phyloP scores from a whole-genome alignment of 2,113 vertebrate species.

The Anas platyrhynchos region DNA sequence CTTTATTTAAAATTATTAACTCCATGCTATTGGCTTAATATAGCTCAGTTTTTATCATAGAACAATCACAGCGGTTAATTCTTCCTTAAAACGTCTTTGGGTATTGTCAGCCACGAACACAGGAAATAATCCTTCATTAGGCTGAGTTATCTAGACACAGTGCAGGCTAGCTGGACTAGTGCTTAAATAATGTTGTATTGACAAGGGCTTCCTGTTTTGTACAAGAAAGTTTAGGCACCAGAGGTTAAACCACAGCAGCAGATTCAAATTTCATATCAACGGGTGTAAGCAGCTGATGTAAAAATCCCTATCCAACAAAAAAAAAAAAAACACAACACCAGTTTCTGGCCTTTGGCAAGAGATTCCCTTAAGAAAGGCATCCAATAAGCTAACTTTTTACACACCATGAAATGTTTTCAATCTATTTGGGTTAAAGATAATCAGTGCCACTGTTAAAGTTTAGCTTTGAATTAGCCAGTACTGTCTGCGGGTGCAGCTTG shows the following conservation, averaged over 20 bases:
- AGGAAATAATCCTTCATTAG: conserved; percentile 32
- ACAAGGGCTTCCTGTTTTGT: conserved; percentile 9
- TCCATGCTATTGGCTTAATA: fast-evolving
- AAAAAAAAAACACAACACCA: not conserved
- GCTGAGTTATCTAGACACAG: conserved; percentile 18
- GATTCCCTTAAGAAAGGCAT: not conserved
- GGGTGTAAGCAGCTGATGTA: fast-evolving
- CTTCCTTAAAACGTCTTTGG: not conserved
- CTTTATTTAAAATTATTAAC: not conserved
- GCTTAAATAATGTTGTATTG: not conserved
- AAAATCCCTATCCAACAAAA: not conserved
- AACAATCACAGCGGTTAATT: not conserved
- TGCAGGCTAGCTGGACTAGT: not conserved
- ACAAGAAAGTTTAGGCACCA: not conserved
- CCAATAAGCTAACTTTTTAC: not conserved
- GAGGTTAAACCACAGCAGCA: not conserved
- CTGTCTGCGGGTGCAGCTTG: not conserved
- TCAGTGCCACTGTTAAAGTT: not conserved
- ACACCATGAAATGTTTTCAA: not conserved
- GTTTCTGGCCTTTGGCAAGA: not conserved
- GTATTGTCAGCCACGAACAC: conserved; percentile 27
- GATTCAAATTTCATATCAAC: not conserved
- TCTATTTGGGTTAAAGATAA: not conserved
- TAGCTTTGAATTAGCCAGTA: not conserved
- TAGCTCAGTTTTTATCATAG: not conserved